Base-by-base conservation (phyloP, 2,888 invertebrate genomes). In the Tetropium fuscum region DNA sequence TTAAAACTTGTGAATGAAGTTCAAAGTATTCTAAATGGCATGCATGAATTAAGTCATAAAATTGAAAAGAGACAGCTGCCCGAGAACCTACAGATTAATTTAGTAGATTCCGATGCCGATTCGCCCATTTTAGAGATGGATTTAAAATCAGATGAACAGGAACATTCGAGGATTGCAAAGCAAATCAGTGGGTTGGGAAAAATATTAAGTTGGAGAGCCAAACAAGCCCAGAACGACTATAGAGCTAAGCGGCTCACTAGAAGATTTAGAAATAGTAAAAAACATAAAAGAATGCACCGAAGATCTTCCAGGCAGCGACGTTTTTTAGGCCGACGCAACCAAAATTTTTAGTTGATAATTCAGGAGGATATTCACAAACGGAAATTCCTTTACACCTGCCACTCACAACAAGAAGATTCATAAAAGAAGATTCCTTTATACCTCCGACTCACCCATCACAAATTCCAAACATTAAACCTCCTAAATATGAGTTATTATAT, bases 1-100 rank as follows among this genome's bases (percentile, higher is more conserved):
- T 40, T 74, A 3, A 64, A 70, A 44, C 57, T 74, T 22, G 71
- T 74, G 3, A 58, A 72, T 54, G 74, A 74, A 59, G 66, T 74
- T 20, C 71, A 74, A 53, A 67, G 47, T 40, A 71, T 73, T 20
- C 53, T 73, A 20, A 64, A 72, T 38, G 63, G 64, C 34, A 58
- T 69, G 7, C 45, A 36, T 47, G 44, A 53, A 38, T 18, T 11
- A 2, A 45, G 49, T n/a, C 59, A 53, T 54, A 54, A 36, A 30
- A 30, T 58, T n/a, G 57, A 51, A 15, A 59, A 54, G 13, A 41
- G 57, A n/a, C n/a, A n/a, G n/a, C n/a, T n/a, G n/a, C n/a, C n/a
- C n/a, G n/a, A 32, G 11, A 30, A 1, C 4, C 6, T 11, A 6
- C 2, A 22, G 11, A 2, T 13, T 19, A 30, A 10, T 27, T 7